Evolutionary conservation across 2,797 vertebrate species (phyloP), one percentile per base, ranked within the genome.

Genomic region (Mormyrus proboscirostris): DNA sequence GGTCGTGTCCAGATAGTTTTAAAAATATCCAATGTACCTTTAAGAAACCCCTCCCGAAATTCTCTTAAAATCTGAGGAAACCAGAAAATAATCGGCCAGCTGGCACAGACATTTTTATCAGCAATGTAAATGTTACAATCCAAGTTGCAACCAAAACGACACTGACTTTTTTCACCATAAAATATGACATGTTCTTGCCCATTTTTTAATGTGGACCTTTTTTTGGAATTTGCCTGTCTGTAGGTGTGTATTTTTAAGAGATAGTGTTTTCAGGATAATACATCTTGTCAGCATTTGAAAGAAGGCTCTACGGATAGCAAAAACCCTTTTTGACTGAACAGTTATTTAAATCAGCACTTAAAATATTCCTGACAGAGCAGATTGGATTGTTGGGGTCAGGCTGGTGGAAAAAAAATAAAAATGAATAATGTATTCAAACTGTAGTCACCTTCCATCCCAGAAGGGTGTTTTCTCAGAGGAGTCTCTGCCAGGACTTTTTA

Each of bases 361-460:
- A 82, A 82, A 82, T 82, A 82, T 82, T 82, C 76, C 76, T 82
- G 76, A 82, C 76, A 82, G 76, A 82, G 76, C 76, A 82, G 76
- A 82, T 82, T 82, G 76, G 76, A 82, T 82, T 82, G 19, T 82
- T 82, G 76, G 41, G 76, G 38, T 82, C 76, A 82, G 76, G 76
- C 16, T 47, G 19, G 16, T 82, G 38, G 41, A 44, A 82, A 82
- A 82, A 82, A 82, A 47, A 82, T 82, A 47, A 10, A 82, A 82
- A 82, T 82, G 76, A 82, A 82, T 82, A 82, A 82, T 82, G 76
- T 82, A 82, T 44, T 19, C 41, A 82, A 22, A 82, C 76, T 82
- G 76, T 82, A 47, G 38, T 47, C 7, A 44, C 76, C 41, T 22
- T 82, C 16, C 76, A 82, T 44, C 16, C 6, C 73, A 44, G 38